Percentiles rank a stretch among this genome's conserved stretches.
Evolutionary conservation across 2,113 vertebrate species (phyloP).

Genomic region (Neodontobutis hainanensis): DNA sequence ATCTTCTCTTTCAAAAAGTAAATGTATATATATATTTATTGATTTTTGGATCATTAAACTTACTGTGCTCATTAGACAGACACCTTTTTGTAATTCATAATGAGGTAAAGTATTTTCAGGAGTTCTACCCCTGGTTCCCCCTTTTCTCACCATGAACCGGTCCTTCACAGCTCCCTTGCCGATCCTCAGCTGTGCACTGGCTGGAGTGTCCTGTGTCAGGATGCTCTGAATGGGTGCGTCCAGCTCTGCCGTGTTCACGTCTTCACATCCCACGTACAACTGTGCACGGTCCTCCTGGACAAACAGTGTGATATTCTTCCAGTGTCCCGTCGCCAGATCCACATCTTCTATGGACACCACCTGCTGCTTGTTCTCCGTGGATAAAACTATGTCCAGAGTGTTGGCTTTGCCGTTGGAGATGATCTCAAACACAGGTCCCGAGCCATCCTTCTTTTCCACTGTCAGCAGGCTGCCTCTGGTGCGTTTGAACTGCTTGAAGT

Average conservation of each 20-base stretch:
- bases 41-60: too few relatives aligned
- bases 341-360: conserved; percentile 93
- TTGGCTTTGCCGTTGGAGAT: conserved; percentile 95
- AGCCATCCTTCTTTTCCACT: conserved; percentile 89
- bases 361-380: conserved; percentile 89
- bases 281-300: conserved; percentile 94
- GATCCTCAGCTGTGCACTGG: conserved; percentile 82
- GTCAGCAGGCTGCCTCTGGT: conserved; percentile 90
- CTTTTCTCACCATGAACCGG: conserved; percentile 89
- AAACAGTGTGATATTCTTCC: conserved; percentile 97
- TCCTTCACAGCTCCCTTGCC: conserved; percentile 96
- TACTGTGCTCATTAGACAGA: too few relatives aligned
- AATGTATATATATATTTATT: too few relatives aligned
- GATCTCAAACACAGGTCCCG: conserved; percentile 90
- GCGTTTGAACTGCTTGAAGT: conserved; percentile 90
- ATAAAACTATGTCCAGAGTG: conserved; percentile 91
- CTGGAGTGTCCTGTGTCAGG: conserved; percentile 86
- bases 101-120: too few relatives aligned
- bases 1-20: too few relatives aligned
- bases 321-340: conserved; percentile 89
- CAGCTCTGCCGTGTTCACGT: conserved; percentile 90
- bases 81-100: too few relatives aligned
- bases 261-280: conserved; percentile 93
- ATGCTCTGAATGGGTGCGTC: conserved; percentile 92
- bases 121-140: too few relatives aligned